A percentile compares a stretch with the other conserved stretches of the same genome.
Evolutionary conservation across 2,797 vertebrate genomes (phyloP).

Genomic region (Scarus forsteni): DNA sequence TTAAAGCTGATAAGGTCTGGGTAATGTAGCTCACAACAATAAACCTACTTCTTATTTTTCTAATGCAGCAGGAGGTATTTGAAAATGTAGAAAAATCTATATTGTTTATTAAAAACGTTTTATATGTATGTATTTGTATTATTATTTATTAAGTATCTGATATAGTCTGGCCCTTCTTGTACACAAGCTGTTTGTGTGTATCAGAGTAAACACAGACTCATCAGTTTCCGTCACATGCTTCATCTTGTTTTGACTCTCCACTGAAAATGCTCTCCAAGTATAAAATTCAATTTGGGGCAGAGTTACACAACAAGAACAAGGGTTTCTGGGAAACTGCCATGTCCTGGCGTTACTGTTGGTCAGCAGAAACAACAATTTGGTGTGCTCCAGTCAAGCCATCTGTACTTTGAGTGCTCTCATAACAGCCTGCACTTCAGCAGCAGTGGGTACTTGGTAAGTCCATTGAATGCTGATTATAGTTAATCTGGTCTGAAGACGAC

Average conservation of each 20-base stretch:
- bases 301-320: slow-evolving; percentile 17
- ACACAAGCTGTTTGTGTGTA: slow-evolving; percentile 1
- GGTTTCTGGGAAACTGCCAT: slow-evolving; percentile 35
- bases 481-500: slow-evolving; percentile 51
- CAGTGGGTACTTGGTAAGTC: slow-evolving; percentile 30
- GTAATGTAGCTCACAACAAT: no score
- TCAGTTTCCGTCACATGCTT: slow-evolving; percentile 63
- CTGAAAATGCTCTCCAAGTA: slow-evolving; percentile 35
- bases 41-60: no score
- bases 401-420: slow-evolving; percentile 32
- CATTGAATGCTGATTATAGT: slow-evolving; percentile 47
- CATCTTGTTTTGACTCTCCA: slow-evolving; percentile 33
- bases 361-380: slow-evolving; percentile 31
- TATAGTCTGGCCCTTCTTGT: background rate
- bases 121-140: no score
- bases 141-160: background rate
- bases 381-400: slow-evolving; percentile 8
- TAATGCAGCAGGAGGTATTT: no score
- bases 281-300: slow-evolving; percentile 11
- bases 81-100: no score
- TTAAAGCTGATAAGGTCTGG: no score
- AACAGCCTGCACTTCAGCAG: slow-evolving; percentile 14
- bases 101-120: no score
- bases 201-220: slow-evolving; percentile 49
- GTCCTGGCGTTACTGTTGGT: slow-evolving; percentile 3